phyloP scores from a whole-genome alignment of 1,140 invertebrate species.

The Diabrotica undecimpunctata region DNA sequence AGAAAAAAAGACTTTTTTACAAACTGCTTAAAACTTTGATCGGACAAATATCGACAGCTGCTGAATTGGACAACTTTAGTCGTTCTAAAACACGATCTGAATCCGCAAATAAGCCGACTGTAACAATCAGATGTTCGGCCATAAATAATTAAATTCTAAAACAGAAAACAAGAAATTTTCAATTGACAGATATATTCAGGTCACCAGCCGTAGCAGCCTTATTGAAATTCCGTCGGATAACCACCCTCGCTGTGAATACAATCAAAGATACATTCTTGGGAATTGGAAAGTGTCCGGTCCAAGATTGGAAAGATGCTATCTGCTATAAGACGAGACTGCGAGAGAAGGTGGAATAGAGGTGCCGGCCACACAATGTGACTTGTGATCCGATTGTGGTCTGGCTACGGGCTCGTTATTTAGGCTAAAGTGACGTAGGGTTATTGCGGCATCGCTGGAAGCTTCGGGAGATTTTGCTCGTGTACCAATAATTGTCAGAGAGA shows the following conservation, averaged over 20 bases:
- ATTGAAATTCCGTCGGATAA: slow-evolving; percentile 9
- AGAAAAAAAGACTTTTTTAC: too few species aligned
- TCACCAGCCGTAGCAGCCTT: not conserved
- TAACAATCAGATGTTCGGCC: too few species aligned
- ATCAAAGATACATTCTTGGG: slow-evolving; percentile 12
- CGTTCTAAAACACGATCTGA: too few species aligned
- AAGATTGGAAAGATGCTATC: slow-evolving; percentile 15
- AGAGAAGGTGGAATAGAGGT: not conserved
- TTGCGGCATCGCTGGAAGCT: slow-evolving; percentile 7
- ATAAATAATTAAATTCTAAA: not conserved
- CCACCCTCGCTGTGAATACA: slow-evolving; percentile 8
- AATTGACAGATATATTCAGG: slow-evolving; percentile 7
- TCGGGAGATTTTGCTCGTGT: slow-evolving; percentile 3
- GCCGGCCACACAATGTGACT: slow-evolving; percentile 13
- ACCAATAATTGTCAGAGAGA: slow-evolving; percentile 17
- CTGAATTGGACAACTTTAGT: too few species aligned
- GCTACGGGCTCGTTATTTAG: slow-evolving; percentile 12
- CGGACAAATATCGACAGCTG: too few species aligned
- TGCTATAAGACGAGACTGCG: not conserved
- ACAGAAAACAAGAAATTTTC: not conserved
- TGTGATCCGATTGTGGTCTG: slow-evolving; percentile 17
- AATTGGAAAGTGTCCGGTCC: slow-evolving; percentile 15
- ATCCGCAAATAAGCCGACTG: too few species aligned
- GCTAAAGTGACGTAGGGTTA: slow-evolving; percentile 17
- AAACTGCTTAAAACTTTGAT: too few species aligned